Base-by-base conservation (phyloP, 1,140 invertebrate genomes). In the Eurosta solidaginis region DNA sequence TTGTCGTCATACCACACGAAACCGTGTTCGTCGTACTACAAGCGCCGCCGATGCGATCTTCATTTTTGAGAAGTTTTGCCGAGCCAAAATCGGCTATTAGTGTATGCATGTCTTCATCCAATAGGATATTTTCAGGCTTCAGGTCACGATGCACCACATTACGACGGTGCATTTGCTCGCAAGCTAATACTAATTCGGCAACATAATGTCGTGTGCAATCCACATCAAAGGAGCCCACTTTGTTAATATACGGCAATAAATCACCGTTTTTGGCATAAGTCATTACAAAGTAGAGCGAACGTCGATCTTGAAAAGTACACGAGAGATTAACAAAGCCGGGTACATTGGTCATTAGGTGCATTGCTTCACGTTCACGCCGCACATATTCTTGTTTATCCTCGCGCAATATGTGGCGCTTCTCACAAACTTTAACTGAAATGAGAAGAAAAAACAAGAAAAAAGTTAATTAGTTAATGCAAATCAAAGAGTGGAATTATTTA, bases 11-110 rank as follows among this genome's bases (percentile, higher is more conserved):
- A 12, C 10, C 10, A 50, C 10, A 42, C 49, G 20, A 9, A n/a
- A 17, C 29, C 25, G 33, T 22, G 7, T 14, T n/a, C 25, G 10
- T 14, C 12, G 45, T 20, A 49, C 25, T 9, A 22, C 12, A n/a
- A 42, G 5, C 12, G 22, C 17, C 27, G 17, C 49, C 78, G 74
- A 50, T 85, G 1, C 91, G 87, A 52, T 90, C 89, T 5, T 80
- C 79, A 0, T 79, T 52, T 1, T 81, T 83, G 81, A 96, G 85
- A 81, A 98, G 95, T 89, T 97, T 98, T 0, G 96, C 95, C 74
- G 97, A 98, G 20, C 98, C 98, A 89, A 99, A 99, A 89, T 99
- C 98, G 17, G 97, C 97, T 50, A 99, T 94, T 82, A 97, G 91
- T 79, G 99, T 94, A 89, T 99, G 98, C 95, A 98, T 98, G 78